Conservation (phyloP, 2,113 vertebrate genomes). For the Eulemur macaco region DNA sequence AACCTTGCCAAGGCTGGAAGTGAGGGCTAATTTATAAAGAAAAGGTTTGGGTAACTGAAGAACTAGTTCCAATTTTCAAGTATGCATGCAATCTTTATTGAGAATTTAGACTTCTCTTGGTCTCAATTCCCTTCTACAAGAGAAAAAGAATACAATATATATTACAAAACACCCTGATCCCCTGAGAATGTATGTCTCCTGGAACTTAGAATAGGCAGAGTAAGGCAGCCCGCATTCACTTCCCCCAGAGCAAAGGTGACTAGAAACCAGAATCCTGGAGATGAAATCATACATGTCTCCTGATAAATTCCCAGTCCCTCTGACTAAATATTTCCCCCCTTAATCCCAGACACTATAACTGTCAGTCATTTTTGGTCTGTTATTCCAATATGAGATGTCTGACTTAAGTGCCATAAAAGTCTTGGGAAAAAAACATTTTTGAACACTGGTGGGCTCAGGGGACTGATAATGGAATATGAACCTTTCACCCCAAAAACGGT, state of each 20-base stretch:
- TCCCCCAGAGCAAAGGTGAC: conserved; percentile 7
- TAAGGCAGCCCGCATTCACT: neutral
- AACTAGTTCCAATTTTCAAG: neutral
- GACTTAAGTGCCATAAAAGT: conserved; percentile 60
- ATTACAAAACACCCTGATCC: neutral
- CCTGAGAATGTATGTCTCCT: neutral
- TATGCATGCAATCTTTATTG: neutral
- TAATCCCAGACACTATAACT: conserved; percentile 53
- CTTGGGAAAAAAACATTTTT: conserved; percentile 62
- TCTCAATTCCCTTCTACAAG: neutral
- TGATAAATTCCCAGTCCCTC: conserved; percentile 39
- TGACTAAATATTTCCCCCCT: conserved; percentile 35
- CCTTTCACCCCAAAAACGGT: conserved; percentile 12
- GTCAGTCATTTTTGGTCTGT: conserved; percentile 64
- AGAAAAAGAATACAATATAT: neutral
- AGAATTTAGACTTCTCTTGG: neutral
- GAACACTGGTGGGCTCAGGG: conserved; percentile 62
- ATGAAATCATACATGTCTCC: conserved; percentile 32
- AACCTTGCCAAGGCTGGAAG: neutral
- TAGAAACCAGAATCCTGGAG: neutral
- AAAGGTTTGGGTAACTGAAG: neutral
- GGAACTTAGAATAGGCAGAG: neutral
- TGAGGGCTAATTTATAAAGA: neutral
- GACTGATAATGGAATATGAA: conserved; percentile 63
- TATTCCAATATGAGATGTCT: conserved; percentile 58